A percentile compares a stretch with the other conserved stretches of the same genome.
Evolutionary conservation across 2,797 vertebrate species (phyloP).

Genomic region (Babyrousa celebensis): DNA sequence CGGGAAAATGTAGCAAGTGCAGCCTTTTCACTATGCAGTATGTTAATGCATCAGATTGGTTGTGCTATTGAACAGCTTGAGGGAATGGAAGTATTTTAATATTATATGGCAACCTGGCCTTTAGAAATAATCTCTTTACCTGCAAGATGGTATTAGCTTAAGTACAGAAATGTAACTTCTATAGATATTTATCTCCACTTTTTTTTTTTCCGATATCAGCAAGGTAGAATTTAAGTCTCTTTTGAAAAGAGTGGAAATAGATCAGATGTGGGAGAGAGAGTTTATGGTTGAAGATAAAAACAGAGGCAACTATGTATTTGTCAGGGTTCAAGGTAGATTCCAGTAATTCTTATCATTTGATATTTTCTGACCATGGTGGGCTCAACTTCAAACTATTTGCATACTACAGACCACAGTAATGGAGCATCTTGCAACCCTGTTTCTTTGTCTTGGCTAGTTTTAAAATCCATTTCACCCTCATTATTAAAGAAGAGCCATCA

Average conservation of each 20-base stretch:
- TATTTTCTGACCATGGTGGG: slow-evolving; percentile 12
- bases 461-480: background rate
- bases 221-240: background rate
- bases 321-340: background rate
- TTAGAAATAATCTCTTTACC: slow-evolving; percentile 77
- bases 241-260: slow-evolving; percentile 12
- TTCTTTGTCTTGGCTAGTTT: background rate
- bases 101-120: slow-evolving; percentile 70
- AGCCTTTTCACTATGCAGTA: slow-evolving; percentile 65
- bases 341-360: background rate
- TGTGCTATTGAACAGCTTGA: slow-evolving; percentile 74
- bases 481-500: background rate
- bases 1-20: slow-evolving; percentile 58
- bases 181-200: background rate
- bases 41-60: slow-evolving; percentile 76
- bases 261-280: background rate
- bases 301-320: background rate
- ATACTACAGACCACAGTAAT: background rate
- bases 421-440: background rate
- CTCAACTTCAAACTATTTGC: slow-evolving; percentile 41
- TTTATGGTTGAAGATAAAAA: background rate
- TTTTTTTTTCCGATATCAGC: background rate
- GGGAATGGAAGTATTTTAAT: slow-evolving; percentile 77
- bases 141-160: slow-evolving; percentile 67
- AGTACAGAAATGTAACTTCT: slow-evolving; percentile 10